phyloP scores from a whole-genome alignment of 2,113 vertebrate genomes.

The Ibidorhyncha struthersii region DNA sequence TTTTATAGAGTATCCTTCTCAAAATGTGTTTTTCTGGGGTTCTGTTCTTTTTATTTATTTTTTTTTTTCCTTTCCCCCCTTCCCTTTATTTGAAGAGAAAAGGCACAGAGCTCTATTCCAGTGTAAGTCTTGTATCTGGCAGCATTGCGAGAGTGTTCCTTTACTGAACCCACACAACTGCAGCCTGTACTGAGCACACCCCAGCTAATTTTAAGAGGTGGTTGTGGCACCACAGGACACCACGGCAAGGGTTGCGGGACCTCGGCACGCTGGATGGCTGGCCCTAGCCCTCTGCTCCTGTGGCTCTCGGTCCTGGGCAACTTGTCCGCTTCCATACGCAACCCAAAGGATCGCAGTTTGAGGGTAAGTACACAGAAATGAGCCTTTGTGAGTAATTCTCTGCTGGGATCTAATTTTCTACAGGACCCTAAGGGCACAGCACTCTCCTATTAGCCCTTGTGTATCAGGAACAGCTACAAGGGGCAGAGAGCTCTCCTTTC shows the following conservation, averaged over 20 bases:
- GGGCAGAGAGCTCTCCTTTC: not conserved
- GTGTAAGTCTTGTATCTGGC: not conserved
- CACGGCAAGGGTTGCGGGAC: not conserved
- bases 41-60: not conserved
- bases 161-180: not conserved
- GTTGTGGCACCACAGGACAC: too few species aligned
- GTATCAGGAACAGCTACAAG: too few species aligned
- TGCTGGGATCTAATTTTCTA: not conserved
- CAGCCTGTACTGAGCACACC: not conserved
- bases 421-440: fast-evolving
- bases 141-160: not conserved
- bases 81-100: not conserved
- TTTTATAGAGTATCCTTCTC: not conserved
- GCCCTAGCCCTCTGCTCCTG: not conserved
- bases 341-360: fast-evolving
- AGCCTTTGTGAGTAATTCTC: not conserved
- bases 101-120: not conserved
- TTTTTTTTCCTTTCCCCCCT: not conserved
- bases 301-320: not conserved
- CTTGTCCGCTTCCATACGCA: fast-evolving
- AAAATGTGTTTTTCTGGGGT: not conserved
- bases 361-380: too few species aligned
- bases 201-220: not conserved
- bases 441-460: fast-evolving
- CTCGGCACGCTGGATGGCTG: fast-evolving